Evolutionary conservation across 2,797 vertebrate species (phyloP).

Genomic region (Danio albolineatus): DNA sequence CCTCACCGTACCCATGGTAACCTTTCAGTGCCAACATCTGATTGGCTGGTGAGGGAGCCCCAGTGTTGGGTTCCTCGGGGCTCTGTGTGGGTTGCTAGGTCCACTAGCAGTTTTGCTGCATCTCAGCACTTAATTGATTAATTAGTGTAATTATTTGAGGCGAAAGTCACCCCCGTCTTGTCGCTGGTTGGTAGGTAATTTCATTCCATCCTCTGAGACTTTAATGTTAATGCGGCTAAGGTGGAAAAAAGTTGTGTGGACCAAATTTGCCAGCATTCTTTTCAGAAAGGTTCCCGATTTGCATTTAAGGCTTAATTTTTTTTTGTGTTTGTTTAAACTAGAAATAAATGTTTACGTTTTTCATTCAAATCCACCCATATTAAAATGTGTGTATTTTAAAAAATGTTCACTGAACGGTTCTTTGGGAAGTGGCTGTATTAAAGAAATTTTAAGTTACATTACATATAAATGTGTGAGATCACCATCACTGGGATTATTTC

Average conservation of each 20-base stretch:
- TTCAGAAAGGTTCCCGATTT: background rate
- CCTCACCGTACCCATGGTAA: conserved; percentile 78
- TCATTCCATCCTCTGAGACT: conserved; percentile 49
- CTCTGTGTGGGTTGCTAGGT: conserved; percentile 47
- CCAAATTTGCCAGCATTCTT: background rate
- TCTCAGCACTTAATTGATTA: conserved; percentile 84
- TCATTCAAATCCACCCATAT: too few relatives aligned
- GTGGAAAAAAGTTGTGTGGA: conserved; percentile 8
- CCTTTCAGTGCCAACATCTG: conserved; percentile 51
- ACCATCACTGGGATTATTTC: conserved; percentile 61
- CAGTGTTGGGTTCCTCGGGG: conserved; percentile 60
- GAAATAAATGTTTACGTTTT: too few relatives aligned
- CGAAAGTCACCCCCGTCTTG: conserved; percentile 77
- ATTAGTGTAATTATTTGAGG: conserved; percentile 83
- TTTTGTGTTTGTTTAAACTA: too few relatives aligned
- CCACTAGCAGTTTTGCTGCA: conserved; percentile 63
- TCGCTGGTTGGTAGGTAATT: conserved; percentile 75
- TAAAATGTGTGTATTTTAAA: too few relatives aligned
- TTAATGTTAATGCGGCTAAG: conserved; percentile 38
- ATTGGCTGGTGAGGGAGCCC: conserved; percentile 60
- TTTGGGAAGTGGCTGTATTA: background rate
- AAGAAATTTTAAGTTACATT: background rate
- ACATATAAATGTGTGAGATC: conserved; percentile 28
- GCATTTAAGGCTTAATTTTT: background rate
- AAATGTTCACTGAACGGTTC: too few relatives aligned